Conservation (phyloP, 2,113 vertebrate genomes). For the Gulo gulo region DNA sequence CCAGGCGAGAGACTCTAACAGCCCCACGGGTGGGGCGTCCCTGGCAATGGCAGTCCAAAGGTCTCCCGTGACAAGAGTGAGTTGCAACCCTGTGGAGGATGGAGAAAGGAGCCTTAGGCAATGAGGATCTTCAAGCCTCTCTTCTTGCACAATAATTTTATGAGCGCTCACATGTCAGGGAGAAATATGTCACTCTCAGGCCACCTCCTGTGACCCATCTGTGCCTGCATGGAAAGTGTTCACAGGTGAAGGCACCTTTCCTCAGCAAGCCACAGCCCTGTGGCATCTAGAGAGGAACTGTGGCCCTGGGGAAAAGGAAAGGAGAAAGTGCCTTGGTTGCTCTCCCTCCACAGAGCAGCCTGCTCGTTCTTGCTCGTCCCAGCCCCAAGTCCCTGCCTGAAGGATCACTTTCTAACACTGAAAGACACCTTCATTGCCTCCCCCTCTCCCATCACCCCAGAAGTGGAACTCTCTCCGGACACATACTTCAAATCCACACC, state of each 20-base stretch:
- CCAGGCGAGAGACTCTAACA: not conserved
- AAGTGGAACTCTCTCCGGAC: not conserved
- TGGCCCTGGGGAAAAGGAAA: not conserved
- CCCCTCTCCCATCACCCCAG: not conserved
- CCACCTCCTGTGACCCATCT: not conserved
- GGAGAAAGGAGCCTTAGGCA: not conserved
- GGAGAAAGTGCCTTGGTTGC: not conserved
- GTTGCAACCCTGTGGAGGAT: not conserved
- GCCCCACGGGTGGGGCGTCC: not conserved
- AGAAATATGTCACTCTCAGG: not conserved
- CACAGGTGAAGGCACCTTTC: not conserved
- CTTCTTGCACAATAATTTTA: not conserved
- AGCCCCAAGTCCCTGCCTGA: not conserved
- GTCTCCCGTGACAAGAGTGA: not conserved
- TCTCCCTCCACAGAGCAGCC: not conserved
- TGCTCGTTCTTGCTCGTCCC: not conserved
- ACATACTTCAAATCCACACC: not conserved
- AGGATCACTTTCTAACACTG: no score
- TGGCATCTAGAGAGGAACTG: not conserved
- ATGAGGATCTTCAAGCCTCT: not conserved
- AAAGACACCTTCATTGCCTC: not conserved
- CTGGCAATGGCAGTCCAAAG: not conserved
- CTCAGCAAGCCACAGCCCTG: not conserved
- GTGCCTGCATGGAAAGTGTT: not conserved
- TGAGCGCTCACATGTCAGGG: not conserved